phyloP scores from a whole-genome alignment of 2,888 invertebrate genomes.

The Phyto melanocephala region DNA sequence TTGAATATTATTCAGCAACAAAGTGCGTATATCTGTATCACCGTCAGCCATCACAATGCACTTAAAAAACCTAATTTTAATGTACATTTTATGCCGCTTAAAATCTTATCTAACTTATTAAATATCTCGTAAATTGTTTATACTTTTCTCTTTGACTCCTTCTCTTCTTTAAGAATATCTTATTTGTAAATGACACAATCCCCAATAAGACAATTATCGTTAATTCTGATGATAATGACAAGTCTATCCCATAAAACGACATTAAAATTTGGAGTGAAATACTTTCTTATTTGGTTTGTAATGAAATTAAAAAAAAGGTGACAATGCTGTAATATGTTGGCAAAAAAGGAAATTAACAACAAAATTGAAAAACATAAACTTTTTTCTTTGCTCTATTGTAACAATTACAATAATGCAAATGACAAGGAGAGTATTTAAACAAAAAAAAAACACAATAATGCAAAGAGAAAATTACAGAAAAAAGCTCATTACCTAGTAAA shows the following conservation, averaged over 20 bases:
- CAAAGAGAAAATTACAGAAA: constrained; percentile 27
- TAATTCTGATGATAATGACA: constrained; percentile 60
- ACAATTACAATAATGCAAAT: constrained; percentile 54
- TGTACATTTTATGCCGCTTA: too few relatives aligned
- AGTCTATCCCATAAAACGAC: constrained; percentile 39
- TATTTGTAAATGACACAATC: constrained; percentile 38
- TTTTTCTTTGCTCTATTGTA: constrained; percentile 62
- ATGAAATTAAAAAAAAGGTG: constrained; percentile 62
- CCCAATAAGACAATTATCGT: constrained; percentile 57
- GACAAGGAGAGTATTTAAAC: neutral
- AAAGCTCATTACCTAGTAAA: constrained; percentile 58
- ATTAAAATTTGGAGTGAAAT: constrained; percentile 17
- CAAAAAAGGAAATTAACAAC: constrained; percentile 51
- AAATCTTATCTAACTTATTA: constrained; percentile 1
- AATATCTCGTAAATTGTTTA: neutral
- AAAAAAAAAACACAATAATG: neutral
- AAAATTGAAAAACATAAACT: constrained; percentile 62
- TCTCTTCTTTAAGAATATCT: neutral
- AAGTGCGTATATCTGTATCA: too few relatives aligned
- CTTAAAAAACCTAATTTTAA: too few relatives aligned
- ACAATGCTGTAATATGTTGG: constrained; percentile 71
- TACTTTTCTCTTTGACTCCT: neutral
- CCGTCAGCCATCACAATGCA: too few relatives aligned
- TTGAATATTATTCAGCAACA: too few relatives aligned
- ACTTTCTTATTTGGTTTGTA: neutral